Base-by-base conservation (phyloP, 2,797 vertebrate species). In the Phataginus tetradactyla region DNA sequence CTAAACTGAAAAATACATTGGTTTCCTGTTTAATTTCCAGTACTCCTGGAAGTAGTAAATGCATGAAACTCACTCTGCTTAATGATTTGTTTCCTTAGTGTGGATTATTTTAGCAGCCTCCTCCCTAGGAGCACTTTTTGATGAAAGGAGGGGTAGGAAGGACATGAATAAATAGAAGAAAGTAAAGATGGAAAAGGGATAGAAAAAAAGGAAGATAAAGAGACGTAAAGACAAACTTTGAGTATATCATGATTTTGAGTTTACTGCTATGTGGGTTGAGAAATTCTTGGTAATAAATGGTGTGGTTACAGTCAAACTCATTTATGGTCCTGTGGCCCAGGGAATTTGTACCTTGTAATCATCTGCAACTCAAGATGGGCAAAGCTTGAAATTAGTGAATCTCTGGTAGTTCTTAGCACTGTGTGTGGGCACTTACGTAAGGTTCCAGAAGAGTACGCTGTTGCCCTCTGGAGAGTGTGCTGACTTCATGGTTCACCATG, bases 1-100 rank as follows among this genome's bases (percentile, higher is more conserved):
- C 9, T 91, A 64, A 79, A 63, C 9, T 77, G 63, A 94, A 53
- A n/a, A 64, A 25, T 51, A 59, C 5, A 1, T 68, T 66, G 55
- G 27, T 80, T 86, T 95, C 57, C 37, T 72, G 34, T 92, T 94
- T 86, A 71, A 94, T 86, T 85, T 66, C 49, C 32, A 68, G 21
- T 66, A 14, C 23, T 91, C 32, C 10, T 86, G 57, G 15, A 32
- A 88, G 53, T 81, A 25, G 3, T 45, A 21, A 45, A 27, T 21
- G 27, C 13, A 51, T 66, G 64, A 34, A 93, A 20, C 4, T 74
- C 2, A 1, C 27, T 51, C 49, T 59, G 42, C 12, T 42, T 25
- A 51, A 34, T 68, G 49, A 85, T 81, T 77, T 77, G 17, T 34
- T 92, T 84, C 72, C 25, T 84, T 59, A 61, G 1, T 68, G 10